Base-by-base conservation (phyloP, 1,140 invertebrate genomes). In the Akabosia matsudoensis region DNA sequence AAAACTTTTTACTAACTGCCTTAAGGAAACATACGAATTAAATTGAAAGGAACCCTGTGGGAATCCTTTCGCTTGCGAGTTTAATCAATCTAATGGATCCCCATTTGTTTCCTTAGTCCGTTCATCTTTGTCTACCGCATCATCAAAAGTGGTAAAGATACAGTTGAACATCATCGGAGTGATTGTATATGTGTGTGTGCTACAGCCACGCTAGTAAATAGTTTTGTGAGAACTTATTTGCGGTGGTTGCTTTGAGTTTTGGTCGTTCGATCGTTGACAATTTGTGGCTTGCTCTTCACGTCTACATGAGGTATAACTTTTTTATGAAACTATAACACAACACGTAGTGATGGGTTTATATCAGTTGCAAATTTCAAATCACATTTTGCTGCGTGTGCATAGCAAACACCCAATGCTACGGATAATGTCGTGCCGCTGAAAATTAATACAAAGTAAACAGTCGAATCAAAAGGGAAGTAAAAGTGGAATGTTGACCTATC, bases 61-160 rank as follows among this genome's bases (percentile, higher is more conserved):
- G 61, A 67, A 67, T 67, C 61, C 61, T 67, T 67, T 30, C 22
- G 61, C 61, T 67, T 22, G 61, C 10, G 61, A 67, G 61, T 67
- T 67, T 67, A 67, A 67, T 67, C 61, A 67, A 67, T 67, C 61
- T 67, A 67, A 67, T 67, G 61, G 61, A 67, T 67, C 61, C 61
- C 61, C 61, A 67, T 67, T 67, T 67, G 61, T 31, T 67, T 67
- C 61, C 61, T 67, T 67, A 67, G 61, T 67, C 61, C 28, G 61
- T 67, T 67, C 61, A 67, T 67, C 61, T 67, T 61, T 61, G 54
- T 61, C 54, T 14, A 61, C 54, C 24, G 54, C 14, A 14, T 61
- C 54, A 61, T 61, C 54, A 61, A 61, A 51, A 61, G 54, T 61
- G 54, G 54, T 10, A 61, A 61, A 61, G n/a, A 61, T 13, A 24